phyloP scores from a whole-genome alignment of 2,113 vertebrate genomes.

The Syngnathus floridae region DNA sequence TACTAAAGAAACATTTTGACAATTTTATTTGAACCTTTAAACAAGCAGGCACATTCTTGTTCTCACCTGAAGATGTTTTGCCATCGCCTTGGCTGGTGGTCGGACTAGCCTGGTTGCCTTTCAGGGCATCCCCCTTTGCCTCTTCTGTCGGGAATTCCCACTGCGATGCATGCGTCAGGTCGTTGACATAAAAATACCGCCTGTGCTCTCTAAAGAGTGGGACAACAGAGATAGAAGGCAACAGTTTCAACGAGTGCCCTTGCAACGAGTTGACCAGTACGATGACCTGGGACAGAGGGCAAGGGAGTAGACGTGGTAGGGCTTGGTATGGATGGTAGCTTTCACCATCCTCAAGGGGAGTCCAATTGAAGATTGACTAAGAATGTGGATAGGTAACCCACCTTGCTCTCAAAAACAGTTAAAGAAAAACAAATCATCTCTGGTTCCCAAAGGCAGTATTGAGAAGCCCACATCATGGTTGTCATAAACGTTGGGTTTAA shows the following conservation, averaged over 20 bases:
- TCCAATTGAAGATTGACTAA: slow-evolving; percentile 56
- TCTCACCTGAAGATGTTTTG: slow-evolving; percentile 49
- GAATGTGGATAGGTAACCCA: slow-evolving; percentile 68
- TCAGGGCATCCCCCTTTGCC: slow-evolving; percentile 73
- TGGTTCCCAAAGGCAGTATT: slow-evolving; percentile 56
- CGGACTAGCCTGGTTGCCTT: slow-evolving; percentile 56
- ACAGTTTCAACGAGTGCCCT: slow-evolving; percentile 56
- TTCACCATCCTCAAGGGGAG: slow-evolving; percentile 50
- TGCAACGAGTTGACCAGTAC: slow-evolving; percentile 43
- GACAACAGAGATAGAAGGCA: slow-evolving; percentile 83
- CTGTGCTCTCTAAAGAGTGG: slow-evolving; percentile 98
- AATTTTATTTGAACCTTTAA: not conserved
- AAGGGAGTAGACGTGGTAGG: slow-evolving; percentile 31
- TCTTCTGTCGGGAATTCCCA: slow-evolving; percentile 96
- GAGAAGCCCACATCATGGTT: slow-evolving; percentile 62
- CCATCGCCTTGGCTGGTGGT: slow-evolving; percentile 34
- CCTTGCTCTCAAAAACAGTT: slow-evolving; percentile 65
- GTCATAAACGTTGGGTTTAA: slow-evolving; percentile 54
- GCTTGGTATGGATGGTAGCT: slow-evolving; percentile 56
- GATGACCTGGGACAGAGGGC: slow-evolving; percentile 54
- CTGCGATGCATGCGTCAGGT: slow-evolving; percentile 88
- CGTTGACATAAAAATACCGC: slow-evolving; percentile 99
- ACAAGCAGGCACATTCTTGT: not conserved
- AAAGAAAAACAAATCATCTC: slow-evolving; percentile 56
- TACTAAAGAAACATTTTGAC: not conserved